These are phyloP conservation scores for Otocyon megalotis DNA, from an alignment of 2,113 vertebrate species.

Conservation along the genomic window DNA sequence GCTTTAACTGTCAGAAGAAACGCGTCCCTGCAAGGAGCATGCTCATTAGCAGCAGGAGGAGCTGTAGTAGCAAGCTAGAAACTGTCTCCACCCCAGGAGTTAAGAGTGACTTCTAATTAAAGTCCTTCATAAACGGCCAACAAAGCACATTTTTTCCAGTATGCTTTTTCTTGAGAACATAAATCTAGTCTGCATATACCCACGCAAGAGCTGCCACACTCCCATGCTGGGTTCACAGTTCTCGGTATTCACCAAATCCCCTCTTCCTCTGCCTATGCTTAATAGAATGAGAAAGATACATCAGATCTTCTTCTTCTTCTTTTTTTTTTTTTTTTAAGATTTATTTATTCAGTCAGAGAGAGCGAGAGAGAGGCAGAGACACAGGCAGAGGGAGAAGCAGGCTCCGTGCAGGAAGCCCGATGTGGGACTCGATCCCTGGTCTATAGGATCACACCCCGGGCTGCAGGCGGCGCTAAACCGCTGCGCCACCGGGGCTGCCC, in stretches of 20 bases:
- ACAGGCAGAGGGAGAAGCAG: no score
- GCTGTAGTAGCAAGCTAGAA: background rate
- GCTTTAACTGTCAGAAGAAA: conserved; percentile 59
- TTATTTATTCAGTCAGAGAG: no score
- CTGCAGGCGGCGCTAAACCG: no score
- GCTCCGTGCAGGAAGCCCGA: no score
- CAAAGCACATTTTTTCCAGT: conserved; percentile 51
- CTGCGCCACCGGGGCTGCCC: no score
- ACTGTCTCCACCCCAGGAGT: conserved; percentile 61
- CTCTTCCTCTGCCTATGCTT: background rate
- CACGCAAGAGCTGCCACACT: background rate
- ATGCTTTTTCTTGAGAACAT: conserved; percentile 58
- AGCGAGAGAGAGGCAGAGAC: no score
- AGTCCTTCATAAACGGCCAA: conserved; percentile 66
- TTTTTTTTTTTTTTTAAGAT: no score
- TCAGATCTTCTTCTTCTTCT: background rate
- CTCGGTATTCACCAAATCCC: background rate
- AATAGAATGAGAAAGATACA: conserved; percentile 7
- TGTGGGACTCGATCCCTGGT: no score
- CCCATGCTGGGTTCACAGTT: background rate
- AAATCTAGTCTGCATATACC: conserved; percentile 4
- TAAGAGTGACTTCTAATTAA: conserved; percentile 68
- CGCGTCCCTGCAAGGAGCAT: background rate
- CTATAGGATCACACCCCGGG: no score
- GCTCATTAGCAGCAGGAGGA: conserved; percentile 73